These are phyloP conservation scores for Dorcus parallelipipedus DNA, from an alignment of 2,888 invertebrate genomes.

Conservation along the genomic window DNA sequence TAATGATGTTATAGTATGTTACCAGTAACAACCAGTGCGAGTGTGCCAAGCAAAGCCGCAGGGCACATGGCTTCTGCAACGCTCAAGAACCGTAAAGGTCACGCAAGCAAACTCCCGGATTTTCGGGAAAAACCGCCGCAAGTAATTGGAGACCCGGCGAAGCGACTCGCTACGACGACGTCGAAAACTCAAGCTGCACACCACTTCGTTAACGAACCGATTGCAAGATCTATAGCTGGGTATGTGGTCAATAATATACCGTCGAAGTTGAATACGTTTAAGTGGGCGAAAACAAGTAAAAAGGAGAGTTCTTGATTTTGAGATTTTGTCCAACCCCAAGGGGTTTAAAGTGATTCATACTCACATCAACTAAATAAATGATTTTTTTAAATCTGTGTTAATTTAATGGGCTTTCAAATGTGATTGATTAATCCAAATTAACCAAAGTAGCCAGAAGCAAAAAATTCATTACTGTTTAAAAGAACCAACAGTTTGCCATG, in stretches of 20 bases:
- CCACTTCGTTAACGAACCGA: constrained; percentile 38
- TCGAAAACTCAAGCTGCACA: constrained; percentile 1
- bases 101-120: background rate
- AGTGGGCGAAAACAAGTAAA: constrained; percentile 18
- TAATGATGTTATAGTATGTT: constrained; percentile 51
- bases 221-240: constrained; percentile 45
- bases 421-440: background rate
- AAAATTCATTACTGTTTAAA: no score
- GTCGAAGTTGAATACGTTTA: constrained; percentile 19
- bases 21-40: constrained; percentile 29
- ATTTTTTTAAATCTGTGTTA: background rate
- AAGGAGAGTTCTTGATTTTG: constrained; percentile 16
- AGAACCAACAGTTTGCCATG: no score
- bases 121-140: constrained; percentile 3
- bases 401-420: background rate
- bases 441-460: no score
- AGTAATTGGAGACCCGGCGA: constrained; percentile 2
- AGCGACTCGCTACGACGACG: background rate
- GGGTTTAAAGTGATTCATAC: background rate
- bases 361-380: background rate
- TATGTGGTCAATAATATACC: constrained; percentile 42
- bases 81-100: background rate
- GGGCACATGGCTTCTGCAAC: constrained; percentile 4
- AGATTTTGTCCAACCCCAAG: background rate
- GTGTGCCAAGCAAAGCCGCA: constrained; percentile 22